Conservation (phyloP, 2,888 invertebrate species). For the Agonopterix subpropinquella region DNA sequence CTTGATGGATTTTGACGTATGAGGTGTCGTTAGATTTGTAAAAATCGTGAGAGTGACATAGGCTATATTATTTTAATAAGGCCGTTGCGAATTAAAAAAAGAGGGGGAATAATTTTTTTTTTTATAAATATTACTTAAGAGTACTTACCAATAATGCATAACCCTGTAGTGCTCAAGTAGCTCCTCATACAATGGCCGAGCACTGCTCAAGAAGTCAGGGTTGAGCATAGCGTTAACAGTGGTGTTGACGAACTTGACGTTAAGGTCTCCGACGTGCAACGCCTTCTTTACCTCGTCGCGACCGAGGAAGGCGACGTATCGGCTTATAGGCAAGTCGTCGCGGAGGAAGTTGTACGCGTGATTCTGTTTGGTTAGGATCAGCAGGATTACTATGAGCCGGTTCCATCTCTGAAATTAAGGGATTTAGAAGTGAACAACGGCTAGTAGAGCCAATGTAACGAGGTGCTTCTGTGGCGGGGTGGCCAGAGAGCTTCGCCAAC, state of each 20-base stretch:
- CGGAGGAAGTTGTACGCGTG: slow-evolving; percentile 59
- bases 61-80: too few species aligned
- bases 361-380: slow-evolving; percentile 40
- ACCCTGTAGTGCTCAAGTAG: slow-evolving; percentile 52
- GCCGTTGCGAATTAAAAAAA: too few species aligned
- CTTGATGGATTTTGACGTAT: too few species aligned
- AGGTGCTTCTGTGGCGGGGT: too few species aligned
- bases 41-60: too few species aligned
- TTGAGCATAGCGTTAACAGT: slow-evolving; percentile 43
- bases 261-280: slow-evolving; percentile 52
- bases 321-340: slow-evolving; percentile 39
- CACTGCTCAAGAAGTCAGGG: slow-evolving; percentile 49
- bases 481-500: too few species aligned
- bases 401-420: slow-evolving; percentile 48
- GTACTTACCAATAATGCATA: slow-evolving; percentile 43
- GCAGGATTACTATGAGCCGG: slow-evolving; percentile 31
- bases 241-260: slow-evolving; percentile 42
- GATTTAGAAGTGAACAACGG: too few species aligned
- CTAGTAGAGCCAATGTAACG: too few species aligned
- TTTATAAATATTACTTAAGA: background rate
- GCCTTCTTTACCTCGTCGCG: slow-evolving; percentile 43
- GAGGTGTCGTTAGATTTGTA: too few species aligned
- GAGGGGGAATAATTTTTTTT: too few species aligned
- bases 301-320: slow-evolving; percentile 29
- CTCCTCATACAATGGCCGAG: slow-evolving; percentile 42